Base-by-base conservation (phyloP, 2,113 vertebrate species). In the Xenotilapia flavipinnis region DNA sequence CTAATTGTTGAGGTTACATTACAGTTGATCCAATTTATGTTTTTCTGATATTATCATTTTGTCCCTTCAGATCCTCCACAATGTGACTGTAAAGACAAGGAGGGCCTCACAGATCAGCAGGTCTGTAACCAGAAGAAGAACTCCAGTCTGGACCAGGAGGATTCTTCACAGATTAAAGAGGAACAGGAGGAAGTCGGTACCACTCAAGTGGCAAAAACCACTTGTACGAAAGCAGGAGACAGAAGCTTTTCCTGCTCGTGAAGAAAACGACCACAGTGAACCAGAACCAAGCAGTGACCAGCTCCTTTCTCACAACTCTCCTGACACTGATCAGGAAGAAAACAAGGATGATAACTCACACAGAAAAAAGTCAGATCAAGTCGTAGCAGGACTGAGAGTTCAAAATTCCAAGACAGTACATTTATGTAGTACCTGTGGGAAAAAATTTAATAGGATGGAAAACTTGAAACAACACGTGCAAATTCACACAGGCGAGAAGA, bases 141-240 rank as follows among this genome's bases (percentile, higher is more conserved):
- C 62, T 68, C 62, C 62, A 68, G 36, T 68, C 33, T 68, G 19
- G 36, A 68, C 11, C 62, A 68, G 19, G 2, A 38, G 11, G 2
- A 40, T 21, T 7, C 62, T 14, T 21, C 36, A 40, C 62, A 40
- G 36, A 40, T 68, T 40, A 68, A 40, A 9, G n/a, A 21, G 36
- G 36, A 68, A 40, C 36, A 40, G 36, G 36, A 1, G 31, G 28
- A 62, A 62, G 4, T 36, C 58, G 2, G 58, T 36, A 36, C 6
- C 28, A 62, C 28, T 0, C 36, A 40, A 21, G 33, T 14, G 11
- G 17, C 4, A 38, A 0, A 0, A 21, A 38, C 36, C 19, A 12
- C 5, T 40, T 38, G 36, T 40, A 40, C 11, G 2, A 36, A 38
- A 65, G 31, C 31, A 36, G 17, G 60, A 38, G 60, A 65, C 28